Percentiles rank a stretch among this genome's conserved stretches.
Evolutionary conservation across 1,140 invertebrate genomes (phyloP).

Genomic region (Drosophila trapezifrons): DNA sequence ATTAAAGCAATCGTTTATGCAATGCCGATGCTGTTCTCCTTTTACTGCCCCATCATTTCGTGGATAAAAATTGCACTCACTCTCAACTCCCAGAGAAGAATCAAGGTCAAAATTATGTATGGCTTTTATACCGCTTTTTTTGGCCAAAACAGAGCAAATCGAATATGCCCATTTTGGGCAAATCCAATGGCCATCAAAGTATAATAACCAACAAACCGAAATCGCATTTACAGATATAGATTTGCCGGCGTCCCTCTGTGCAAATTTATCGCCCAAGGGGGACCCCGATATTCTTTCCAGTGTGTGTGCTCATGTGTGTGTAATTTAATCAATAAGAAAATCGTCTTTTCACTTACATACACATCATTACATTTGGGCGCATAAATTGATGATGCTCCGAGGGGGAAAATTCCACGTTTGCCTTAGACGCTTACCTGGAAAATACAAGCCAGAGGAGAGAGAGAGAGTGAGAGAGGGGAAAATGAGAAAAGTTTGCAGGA

Average conservation of each 20-base stretch:
- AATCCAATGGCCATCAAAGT: conserved; percentile 49
- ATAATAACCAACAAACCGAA: conserved; percentile 48
- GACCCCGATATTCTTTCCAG: background rate
- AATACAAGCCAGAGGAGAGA: conserved; percentile 18
- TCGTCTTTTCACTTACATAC: conserved; percentile 74
- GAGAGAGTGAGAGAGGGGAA: background rate
- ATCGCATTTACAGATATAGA: conserved; percentile 51
- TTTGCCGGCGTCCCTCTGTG: conserved; percentile 7
- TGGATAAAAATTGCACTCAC: conserved; percentile 37
- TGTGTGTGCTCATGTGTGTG: conserved; percentile 46
- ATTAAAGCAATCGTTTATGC: conserved; percentile 24
- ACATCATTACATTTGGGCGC: conserved; percentile 65
- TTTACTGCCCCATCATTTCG: conserved; percentile 21
- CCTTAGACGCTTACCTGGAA: conserved; percentile 56
- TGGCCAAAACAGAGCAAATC: conserved; percentile 29
- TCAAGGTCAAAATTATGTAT: conserved; percentile 35
- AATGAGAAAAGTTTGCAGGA: conserved; percentile 21
- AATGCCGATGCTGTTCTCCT: conserved; percentile 11
- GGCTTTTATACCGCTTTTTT: conserved; percentile 3
- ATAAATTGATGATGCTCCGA: conserved; percentile 55
- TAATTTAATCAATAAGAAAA: conserved; percentile 77
- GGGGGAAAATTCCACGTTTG: conserved; percentile 25
- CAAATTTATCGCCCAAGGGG: conserved; percentile 40
- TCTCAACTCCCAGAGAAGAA: background rate
- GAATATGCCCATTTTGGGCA: conserved; percentile 40